These are phyloP conservation scores for Orius insidiosus DNA, from an alignment of 1,140 invertebrate species.

Conservation along the genomic window DNA sequence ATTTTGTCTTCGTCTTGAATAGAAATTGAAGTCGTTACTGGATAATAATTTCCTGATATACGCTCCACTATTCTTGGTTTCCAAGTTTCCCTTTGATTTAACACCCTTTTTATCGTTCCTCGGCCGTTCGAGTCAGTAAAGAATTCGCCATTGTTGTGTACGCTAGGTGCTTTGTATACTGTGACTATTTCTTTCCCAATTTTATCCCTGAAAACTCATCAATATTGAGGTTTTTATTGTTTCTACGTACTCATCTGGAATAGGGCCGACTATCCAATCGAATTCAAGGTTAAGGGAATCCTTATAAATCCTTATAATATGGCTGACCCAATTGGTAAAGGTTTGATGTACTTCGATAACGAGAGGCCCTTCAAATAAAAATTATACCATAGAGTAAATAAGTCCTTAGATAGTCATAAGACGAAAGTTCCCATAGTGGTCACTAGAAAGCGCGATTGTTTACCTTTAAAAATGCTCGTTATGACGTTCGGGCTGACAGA, in stretches of 20 bases:
- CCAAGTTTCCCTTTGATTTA: conserved; percentile 62
- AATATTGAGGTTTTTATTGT: too few relatives aligned
- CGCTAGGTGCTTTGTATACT: conserved; percentile 39
- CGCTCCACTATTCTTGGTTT: conserved; percentile 42
- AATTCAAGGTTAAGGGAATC: conserved; percentile 55
- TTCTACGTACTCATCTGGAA: conserved; percentile 64
- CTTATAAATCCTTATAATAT: conserved; percentile 61
- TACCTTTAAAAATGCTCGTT: too few relatives aligned
- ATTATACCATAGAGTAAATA: too few relatives aligned
- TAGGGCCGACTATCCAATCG: conserved; percentile 86
- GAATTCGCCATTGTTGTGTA: conserved; percentile 50
- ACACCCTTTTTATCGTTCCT: conserved; percentile 57
- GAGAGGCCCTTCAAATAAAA: conserved; percentile 48
- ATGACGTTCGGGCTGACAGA: too few relatives aligned
- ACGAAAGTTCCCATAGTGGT: too few relatives aligned
- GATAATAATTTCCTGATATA: conserved; percentile 85
- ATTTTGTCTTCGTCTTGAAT: conserved; percentile 37
- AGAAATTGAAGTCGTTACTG: conserved; percentile 68
- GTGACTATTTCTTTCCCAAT: conserved; percentile 70
- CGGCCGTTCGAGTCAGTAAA: conserved; percentile 91
- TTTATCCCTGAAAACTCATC: conserved; percentile 37
- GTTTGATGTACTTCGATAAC: conserved; percentile 70
- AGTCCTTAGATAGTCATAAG: not conserved
- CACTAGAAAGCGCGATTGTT: too few relatives aligned
- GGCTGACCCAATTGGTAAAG: conserved; percentile 57